phyloP scores from a whole-genome alignment of 2,797 vertebrate genomes.

The Rhinogobio ventralis region DNA sequence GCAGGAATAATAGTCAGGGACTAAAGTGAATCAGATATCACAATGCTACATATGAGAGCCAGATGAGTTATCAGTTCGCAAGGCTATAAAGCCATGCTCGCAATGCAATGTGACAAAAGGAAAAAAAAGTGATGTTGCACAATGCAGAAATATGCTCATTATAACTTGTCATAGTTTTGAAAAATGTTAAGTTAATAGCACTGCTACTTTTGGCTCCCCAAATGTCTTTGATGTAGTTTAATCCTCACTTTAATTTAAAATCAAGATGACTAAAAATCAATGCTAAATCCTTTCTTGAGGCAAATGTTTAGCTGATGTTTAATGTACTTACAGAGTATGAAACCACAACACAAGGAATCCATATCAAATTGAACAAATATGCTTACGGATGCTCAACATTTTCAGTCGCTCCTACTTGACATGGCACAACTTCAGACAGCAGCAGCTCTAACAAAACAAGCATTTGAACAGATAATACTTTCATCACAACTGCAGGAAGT shows the following conservation, averaged over 20 bases:
- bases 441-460: constrained; percentile 24
- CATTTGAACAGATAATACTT: constrained; percentile 56
- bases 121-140: neutral
- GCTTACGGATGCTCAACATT: constrained; percentile 26
- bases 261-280: constrained; percentile 1
- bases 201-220: neutral
- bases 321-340: constrained; percentile 12
- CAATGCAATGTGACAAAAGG: neutral
- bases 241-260: constrained; percentile 19
- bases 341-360: constrained; percentile 29
- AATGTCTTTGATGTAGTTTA: constrained; percentile 34
- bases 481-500: constrained; percentile 59
- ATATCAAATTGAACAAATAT: constrained; percentile 41
- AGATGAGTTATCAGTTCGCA: too few species aligned
- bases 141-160: neutral
- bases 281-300: constrained; percentile 34
- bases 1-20: neutral
- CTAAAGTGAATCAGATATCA: neutral
- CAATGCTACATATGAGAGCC: neutral
- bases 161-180: neutral
- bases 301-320: constrained; percentile 16
- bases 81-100: neutral
- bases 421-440: constrained; percentile 47
- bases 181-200: constrained; percentile 24
- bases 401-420: constrained; percentile 30